Evolutionary conservation across 2,888 invertebrate genomes (phyloP), one percentile per base, ranked within the genome.

Genomic region (Stenchaetothrips biformis): DNA sequence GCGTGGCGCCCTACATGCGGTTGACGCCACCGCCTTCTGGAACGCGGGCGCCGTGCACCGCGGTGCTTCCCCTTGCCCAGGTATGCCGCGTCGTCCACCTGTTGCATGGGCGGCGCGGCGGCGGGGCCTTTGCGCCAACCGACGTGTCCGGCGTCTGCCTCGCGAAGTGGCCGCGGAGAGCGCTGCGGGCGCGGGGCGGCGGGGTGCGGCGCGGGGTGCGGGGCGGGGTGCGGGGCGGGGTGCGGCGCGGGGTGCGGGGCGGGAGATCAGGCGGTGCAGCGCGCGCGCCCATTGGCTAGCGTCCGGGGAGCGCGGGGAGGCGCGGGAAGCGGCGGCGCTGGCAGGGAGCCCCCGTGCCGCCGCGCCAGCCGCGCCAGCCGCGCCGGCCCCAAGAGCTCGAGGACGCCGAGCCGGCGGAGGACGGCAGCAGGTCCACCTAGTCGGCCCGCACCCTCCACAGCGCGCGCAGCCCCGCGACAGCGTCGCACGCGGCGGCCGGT

Each of bases 221-320:
- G 53, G 53, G 67, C 25, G 25, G 67, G 67, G 67, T 8, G 21
- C n/a, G n/a, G n/a, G n/a, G n/a, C n/a, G 67, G 62, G 53, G 11
- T 7, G 62, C 3, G 62, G 62, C n/a, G 62, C n/a, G 62, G 62
- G n/a, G n/a, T 2, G 62, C n/a, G n/a, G 62, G 62, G 67, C 21
- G 4, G 59, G 0, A 25, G 67, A 74, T 74, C 67, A 74, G 67
- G 67, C 67, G 67, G 67, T 74, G 67, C 67, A 74, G 67, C 67
- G 67, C 11, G 67, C 21, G 21, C 67, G 21, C 8, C 67, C 67
- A 74, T 74, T 74, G 67, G 67, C 25, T 21, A 25, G 9, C 8
- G 25, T 8, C 21, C 21, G 21, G 67, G 21, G 67, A 9, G 67
- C 21, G 67, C 67, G 67, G 67, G 21, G 67, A 6, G 67, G 67